These are phyloP conservation scores for Orussus abietinus DNA, from an alignment of 1,140 invertebrate species.

Conservation along the genomic window DNA sequence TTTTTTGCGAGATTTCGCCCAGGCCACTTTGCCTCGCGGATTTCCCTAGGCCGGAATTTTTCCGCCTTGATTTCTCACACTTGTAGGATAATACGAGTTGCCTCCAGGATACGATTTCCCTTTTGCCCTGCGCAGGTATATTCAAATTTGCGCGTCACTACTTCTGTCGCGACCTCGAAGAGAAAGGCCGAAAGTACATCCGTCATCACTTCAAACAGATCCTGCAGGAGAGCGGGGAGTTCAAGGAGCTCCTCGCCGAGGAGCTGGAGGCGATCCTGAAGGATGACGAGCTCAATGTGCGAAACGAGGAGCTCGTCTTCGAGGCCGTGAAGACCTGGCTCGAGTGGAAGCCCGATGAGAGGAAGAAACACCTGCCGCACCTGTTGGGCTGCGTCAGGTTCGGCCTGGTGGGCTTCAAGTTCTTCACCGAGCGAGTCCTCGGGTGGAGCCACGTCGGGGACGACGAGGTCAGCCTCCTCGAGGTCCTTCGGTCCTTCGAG, in stretches of 20 bases:
- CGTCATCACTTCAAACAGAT: constrained; percentile 70
- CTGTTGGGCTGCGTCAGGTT: constrained; percentile 64
- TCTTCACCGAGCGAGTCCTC: constrained; percentile 60
- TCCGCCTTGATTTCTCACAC: too few relatives aligned
- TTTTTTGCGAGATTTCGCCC: constrained; percentile 10
- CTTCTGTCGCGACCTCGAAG: constrained; percentile 70
- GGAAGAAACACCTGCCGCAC: constrained; percentile 54
- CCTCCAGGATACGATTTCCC: too few relatives aligned
- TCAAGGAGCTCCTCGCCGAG: constrained; percentile 63
- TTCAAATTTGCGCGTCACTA: constrained; percentile 68
- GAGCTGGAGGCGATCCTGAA: constrained; percentile 68
- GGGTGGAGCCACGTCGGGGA: constrained; percentile 56
- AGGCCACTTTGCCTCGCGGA: too few relatives aligned
- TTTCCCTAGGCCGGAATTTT: too few relatives aligned
- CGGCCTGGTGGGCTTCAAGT: constrained; percentile 63
- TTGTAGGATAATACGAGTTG: too few relatives aligned
- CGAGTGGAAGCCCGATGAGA: constrained; percentile 50
- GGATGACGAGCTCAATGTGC: constrained; percentile 73
- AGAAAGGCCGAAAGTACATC: constrained; percentile 65
- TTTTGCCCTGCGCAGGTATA: constrained; percentile 45
- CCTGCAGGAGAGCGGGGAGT: constrained; percentile 65
- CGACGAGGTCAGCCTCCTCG: constrained; percentile 55
- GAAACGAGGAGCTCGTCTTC: constrained; percentile 66
- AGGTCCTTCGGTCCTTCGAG: too few relatives aligned
- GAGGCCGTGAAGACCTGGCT: constrained; percentile 65